A percentile compares a stretch with the other conserved stretches of the same genome.
phyloP scores from a whole-genome alignment of 2,888 invertebrate genomes.

The Eremobia ochroleuca region DNA sequence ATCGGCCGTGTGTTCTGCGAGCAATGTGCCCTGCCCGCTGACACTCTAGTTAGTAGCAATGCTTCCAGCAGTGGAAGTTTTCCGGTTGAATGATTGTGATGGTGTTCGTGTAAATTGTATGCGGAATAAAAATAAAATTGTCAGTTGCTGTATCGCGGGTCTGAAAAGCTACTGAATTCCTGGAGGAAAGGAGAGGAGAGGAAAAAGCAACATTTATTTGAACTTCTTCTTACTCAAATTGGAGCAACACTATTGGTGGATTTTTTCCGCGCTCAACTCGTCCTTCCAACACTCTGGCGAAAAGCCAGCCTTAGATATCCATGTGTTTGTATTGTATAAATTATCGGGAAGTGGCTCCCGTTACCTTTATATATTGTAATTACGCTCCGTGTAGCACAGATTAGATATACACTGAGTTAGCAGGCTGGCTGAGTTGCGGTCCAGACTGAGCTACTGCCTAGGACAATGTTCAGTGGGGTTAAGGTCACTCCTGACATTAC shows the following conservation, averaged over 20 bases:
- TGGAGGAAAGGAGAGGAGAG: not conserved
- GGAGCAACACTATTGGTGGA: not conserved
- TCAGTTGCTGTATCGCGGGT: not conserved
- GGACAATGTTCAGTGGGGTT: not conserved
- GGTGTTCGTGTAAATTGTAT: not conserved
- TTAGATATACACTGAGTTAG: conserved; percentile 40
- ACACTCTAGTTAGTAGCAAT: no score
- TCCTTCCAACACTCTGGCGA: not conserved
- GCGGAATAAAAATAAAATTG: no score
- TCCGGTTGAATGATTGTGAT: not conserved
- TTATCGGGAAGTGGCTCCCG: conserved; percentile 41
- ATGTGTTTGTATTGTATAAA: conserved; percentile 25
- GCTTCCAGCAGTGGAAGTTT: not conserved
- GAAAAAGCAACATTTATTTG: not conserved
- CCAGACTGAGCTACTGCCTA: not conserved
- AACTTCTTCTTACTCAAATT: not conserved
- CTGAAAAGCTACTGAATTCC: not conserved
- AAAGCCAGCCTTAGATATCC: not conserved
- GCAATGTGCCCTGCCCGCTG: no score
- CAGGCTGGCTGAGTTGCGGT: not conserved
- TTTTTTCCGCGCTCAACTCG: no score
- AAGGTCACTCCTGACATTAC: conserved; percentile 4
- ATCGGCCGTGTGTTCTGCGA: no score
- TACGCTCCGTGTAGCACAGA: conserved; percentile 35
- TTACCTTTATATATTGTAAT: conserved; percentile 53